A percentile compares a stretch with the other conserved stretches of the same genome.
phyloP scores from a whole-genome alignment of 2,797 vertebrate genomes.

The Parotocinclus haroldoi region DNA sequence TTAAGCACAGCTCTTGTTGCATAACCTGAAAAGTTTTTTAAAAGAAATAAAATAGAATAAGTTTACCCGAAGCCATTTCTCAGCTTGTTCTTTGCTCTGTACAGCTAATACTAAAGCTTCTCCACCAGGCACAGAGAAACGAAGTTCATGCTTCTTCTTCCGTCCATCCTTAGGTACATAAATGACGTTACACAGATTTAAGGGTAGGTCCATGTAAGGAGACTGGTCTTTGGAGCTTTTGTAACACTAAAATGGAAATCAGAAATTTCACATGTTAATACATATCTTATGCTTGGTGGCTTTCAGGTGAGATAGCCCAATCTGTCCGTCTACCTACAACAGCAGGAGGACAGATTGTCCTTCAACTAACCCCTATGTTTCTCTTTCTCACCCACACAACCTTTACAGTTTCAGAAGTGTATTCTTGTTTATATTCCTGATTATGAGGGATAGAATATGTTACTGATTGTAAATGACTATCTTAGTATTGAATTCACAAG shows the following conservation, averaged over 20 bases:
- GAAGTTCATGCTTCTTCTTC: constrained; percentile 93
- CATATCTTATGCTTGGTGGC: no score
- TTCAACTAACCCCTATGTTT: no score
- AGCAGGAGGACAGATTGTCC: no score
- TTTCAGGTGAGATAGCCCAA: no score
- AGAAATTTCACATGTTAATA: background rate
- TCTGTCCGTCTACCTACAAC: no score
- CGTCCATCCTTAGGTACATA: constrained; percentile 93
- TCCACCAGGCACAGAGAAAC: constrained; percentile 84
- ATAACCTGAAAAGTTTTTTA: constrained; percentile 6
- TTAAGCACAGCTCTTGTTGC: constrained; percentile 5
- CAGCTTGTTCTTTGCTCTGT: constrained; percentile 95
- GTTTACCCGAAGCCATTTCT: constrained; percentile 92
- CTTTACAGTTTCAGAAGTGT: no score
- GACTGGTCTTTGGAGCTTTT: constrained; percentile 94
- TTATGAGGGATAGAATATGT: no score
- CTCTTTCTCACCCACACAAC: no score
- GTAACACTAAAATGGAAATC: constrained; percentile 76
- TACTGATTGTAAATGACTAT: no score
- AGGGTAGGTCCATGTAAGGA: constrained; percentile 82
- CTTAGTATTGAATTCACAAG: no score
- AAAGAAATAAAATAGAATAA: background rate
- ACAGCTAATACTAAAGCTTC: constrained; percentile 90
- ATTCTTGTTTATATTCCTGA: no score
- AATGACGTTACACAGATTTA: constrained; percentile 82